Percentiles rank a stretch among this genome's conserved stretches.
Conservation (phyloP, 2,888 invertebrate species). For the Pinctada fucata region DNA sequence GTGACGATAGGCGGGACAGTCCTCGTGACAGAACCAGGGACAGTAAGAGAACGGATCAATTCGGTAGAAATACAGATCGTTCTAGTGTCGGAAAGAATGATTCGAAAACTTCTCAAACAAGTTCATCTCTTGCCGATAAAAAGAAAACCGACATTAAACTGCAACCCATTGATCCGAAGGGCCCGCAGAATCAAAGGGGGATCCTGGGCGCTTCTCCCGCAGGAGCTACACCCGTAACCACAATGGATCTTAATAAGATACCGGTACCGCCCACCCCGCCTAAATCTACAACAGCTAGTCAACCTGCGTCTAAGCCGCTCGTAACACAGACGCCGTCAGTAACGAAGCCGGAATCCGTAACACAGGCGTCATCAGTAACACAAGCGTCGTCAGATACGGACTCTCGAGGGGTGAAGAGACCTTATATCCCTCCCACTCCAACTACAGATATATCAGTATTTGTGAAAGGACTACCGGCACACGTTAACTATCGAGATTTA, state of each 20-base stretch:
- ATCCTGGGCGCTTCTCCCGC: slow-evolving; percentile 35
- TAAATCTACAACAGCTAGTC: slow-evolving; percentile 7
- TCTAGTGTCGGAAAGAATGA: neutral
- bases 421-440: slow-evolving; percentile 12
- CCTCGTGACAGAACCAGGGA: slow-evolving; percentile 4
- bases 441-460: slow-evolving; percentile 29
- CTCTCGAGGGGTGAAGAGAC: slow-evolving; percentile 38
- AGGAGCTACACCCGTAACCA: slow-evolving; percentile 14
- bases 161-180: neutral
- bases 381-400: slow-evolving; percentile 18
- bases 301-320: neutral
- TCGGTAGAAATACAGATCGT: slow-evolving; percentile 12
- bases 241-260: neutral
- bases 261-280: neutral
- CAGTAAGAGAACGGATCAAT: neutral
- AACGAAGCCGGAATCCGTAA: neutral
- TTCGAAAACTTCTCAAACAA: slow-evolving; percentile 1
- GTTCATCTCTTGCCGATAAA: neutral
- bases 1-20: slow-evolving; percentile 11
- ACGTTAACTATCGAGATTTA: slow-evolving; percentile 87
- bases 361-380: neutral
- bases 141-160: neutral
- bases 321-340: neutral
- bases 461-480: slow-evolving; percentile 80
- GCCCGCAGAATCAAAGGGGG: slow-evolving; percentile 14